phyloP scores from a whole-genome alignment of 1,140 invertebrate genomes.

The Caenorhabditis elegans region WBcel235 BX284603.4:10158501-10159000 shows the following conservation, averaged over 20 bases:
- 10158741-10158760: neutral
- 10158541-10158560: too few species aligned
- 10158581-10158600: too few species aligned
- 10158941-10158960: neutral
- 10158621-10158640: too few species aligned
- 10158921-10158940: slow-evolving; percentile 22
- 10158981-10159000: neutral
- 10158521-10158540: too few species aligned
- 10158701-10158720: neutral
- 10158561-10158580: too few species aligned
- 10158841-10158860: neutral
- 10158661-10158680: too few species aligned
- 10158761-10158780: neutral
- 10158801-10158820: slow-evolving; percentile 2
- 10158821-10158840: neutral
- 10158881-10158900: neutral
- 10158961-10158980: neutral
- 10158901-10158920: slow-evolving; percentile 10
- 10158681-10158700: too few species aligned
- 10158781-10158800: too few species aligned
- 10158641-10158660: too few species aligned
- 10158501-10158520: too few species aligned
- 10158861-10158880: slow-evolving; percentile 6
- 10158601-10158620: too few species aligned
- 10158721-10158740: too few species aligned